Base-by-base conservation (phyloP, 1,140 invertebrate genomes). In the Hormaphis cornu region DNA sequence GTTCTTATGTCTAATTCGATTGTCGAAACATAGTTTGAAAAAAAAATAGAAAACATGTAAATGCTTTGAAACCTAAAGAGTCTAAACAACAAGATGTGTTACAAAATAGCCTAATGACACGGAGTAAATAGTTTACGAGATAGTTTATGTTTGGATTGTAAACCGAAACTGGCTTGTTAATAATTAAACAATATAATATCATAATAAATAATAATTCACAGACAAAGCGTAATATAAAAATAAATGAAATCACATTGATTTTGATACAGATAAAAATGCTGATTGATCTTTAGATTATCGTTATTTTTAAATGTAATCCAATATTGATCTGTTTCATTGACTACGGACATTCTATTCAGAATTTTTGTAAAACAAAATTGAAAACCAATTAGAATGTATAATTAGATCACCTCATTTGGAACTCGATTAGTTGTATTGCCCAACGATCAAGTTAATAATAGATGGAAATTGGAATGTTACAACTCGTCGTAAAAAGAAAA, bases 11-110 rank as follows among this genome's bases (percentile, higher is more conserved):
- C 44, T 33, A 66, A 66, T 61, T 61, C 40, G 61, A 66, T 66
- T 66, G 61, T 66, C 61, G 10, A 50, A 48, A 48, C 24, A 48
- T 66, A 66, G 48, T 66, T 66, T n/a, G n/a, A n/a, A n/a, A 40
- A 63, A 63, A 61, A 63, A 42, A 63, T 63, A 63, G n/a, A 63
- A 63, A 63, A 46, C 30, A 12, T n/a, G 18, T 44, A 33, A 9
- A 66, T 24, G 12, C 33, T 33, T 66, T 26, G 44, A 50, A 66
- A 50, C 28, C 61, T 66, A 66, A 48, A 18, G 8, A n/a, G 20
- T 58, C 14, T 37, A 14, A 24, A 42, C 42, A 48, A 66, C 6
- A 48, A 40, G 33, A n/a, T 16, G 14, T 26, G 5, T 33, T 33
- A 4, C 4, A 33, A 33, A 33, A 6, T 50, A 66, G 20, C 14